Conservation (phyloP, 2,797 vertebrate genomes). For the Helarctos malayanus region DNA sequence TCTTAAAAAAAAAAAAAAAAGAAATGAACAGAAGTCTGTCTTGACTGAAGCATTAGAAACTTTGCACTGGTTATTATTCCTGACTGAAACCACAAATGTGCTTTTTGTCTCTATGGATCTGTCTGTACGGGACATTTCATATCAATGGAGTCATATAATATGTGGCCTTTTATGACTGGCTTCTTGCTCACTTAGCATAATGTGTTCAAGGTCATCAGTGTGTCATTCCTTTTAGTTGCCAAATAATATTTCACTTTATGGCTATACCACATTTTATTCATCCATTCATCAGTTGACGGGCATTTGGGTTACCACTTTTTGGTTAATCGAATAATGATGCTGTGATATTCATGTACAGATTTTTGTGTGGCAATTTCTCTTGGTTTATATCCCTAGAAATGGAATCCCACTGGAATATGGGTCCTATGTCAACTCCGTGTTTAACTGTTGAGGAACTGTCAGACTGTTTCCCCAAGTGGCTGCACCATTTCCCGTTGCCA, state of each 20-base stretch:
- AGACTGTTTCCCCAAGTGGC: neutral
- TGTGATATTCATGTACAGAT: neutral
- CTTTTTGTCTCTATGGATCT: conserved; percentile 13
- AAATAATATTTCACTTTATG: neutral
- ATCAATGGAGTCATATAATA: neutral
- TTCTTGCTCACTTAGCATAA: neutral
- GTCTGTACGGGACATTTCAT: neutral
- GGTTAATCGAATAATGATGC: neutral
- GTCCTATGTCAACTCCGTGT: neutral
- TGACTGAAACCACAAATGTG: neutral
- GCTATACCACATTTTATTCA: neutral
- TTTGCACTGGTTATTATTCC: neutral
- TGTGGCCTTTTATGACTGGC: neutral
- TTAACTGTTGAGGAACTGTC: neutral
- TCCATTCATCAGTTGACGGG: neutral
- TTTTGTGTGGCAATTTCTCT: neutral
- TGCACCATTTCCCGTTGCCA: neutral
- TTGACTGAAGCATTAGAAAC: neutral
- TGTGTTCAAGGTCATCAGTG: neutral
- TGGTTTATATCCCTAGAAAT: neutral
- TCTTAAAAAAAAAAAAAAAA: too few relatives aligned
- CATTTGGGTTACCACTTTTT: neutral
- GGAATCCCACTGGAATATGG: neutral
- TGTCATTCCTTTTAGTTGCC: neutral
- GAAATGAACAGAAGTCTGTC: neutral